phyloP scores from a whole-genome alignment of 2,888 invertebrate genomes.

The Operophtera brumata region DNA sequence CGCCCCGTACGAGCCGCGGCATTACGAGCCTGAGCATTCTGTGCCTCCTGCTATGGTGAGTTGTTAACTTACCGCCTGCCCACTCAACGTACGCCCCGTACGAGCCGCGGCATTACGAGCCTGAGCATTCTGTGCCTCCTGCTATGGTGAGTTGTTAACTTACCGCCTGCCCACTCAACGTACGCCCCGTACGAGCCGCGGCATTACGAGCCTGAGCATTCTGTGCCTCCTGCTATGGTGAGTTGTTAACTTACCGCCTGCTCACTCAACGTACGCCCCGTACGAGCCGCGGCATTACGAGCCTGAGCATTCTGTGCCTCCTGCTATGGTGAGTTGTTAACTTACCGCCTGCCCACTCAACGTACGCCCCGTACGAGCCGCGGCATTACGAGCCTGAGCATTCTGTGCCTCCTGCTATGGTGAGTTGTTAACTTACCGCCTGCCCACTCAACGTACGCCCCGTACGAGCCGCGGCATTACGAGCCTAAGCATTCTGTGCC shows the following conservation, averaged over 20 bases:
- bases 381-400: constrained; percentile 56
- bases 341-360: constrained; percentile 41
- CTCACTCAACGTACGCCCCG: constrained; percentile 58
- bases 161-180: constrained; percentile 43
- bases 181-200: constrained; percentile 65
- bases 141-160: constrained; percentile 66
- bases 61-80: constrained; percentile 39
- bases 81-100: constrained; percentile 64
- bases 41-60: constrained; percentile 70
- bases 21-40: constrained; percentile 58
- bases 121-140: constrained; percentile 63
- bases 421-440: constrained; percentile 54
- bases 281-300: constrained; percentile 59
- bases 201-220: constrained; percentile 56
- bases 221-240: constrained; percentile 68
- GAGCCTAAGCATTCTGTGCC: constrained; percentile 65
- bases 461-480: constrained; percentile 55
- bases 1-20: constrained; percentile 59
- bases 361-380: constrained; percentile 64
- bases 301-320: constrained; percentile 62
- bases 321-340: constrained; percentile 68
- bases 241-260: constrained; percentile 48
- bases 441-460: constrained; percentile 56
- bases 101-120: constrained; percentile 53
- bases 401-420: constrained; percentile 67